phyloP scores from a whole-genome alignment of 1,140 invertebrate genomes.

The Pissodes strobi region DNA sequence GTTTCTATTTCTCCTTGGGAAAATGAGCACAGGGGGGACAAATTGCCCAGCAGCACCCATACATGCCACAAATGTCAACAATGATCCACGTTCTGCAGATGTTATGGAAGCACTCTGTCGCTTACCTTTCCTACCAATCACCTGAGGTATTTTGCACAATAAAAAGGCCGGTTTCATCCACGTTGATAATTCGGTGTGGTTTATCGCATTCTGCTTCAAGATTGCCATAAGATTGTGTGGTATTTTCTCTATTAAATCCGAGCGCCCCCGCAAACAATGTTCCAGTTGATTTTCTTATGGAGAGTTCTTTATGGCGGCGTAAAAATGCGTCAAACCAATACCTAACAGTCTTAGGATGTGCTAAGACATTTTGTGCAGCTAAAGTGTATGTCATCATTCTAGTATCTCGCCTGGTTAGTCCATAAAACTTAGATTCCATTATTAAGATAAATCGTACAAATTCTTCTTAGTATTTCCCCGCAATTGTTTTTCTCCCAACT shows the following conservation, averaged over 20 bases:
- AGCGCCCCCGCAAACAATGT: constrained; percentile 6
- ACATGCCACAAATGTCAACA: constrained; percentile 38
- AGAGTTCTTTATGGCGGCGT: constrained; percentile 3
- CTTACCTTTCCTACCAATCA: constrained; percentile 47
- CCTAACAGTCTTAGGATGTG: constrained; percentile 1
- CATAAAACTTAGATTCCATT: constrained; percentile 16
- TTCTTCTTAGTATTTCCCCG: constrained; percentile 18
- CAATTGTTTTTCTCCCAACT: too few species aligned
- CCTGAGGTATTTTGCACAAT: constrained; percentile 46
- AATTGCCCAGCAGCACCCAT: constrained; percentile 52
- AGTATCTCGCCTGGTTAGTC: constrained; percentile 13
- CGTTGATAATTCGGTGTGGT: constrained; percentile 50
- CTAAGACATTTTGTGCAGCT: constrained; percentile 12
- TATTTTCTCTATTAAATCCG: constrained; percentile 17
- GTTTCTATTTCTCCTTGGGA: constrained; percentile 49
- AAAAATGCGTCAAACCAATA: background rate
- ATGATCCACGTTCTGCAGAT: too few species aligned
- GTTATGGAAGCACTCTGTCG: constrained; percentile 47
- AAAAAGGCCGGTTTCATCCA: constrained; percentile 51
- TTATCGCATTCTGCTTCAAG: constrained; percentile 16
- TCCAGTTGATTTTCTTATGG: constrained; percentile 12
- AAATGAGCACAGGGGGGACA: constrained; percentile 52
- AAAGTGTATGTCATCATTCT: constrained; percentile 15
- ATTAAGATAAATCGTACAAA: constrained; percentile 19
- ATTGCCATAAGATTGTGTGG: constrained; percentile 12